A percentile compares a stretch with the other conserved stretches of the same genome.
phyloP scores from a whole-genome alignment of 2,113 vertebrate species.

The Prietella phreatophila region DNA sequence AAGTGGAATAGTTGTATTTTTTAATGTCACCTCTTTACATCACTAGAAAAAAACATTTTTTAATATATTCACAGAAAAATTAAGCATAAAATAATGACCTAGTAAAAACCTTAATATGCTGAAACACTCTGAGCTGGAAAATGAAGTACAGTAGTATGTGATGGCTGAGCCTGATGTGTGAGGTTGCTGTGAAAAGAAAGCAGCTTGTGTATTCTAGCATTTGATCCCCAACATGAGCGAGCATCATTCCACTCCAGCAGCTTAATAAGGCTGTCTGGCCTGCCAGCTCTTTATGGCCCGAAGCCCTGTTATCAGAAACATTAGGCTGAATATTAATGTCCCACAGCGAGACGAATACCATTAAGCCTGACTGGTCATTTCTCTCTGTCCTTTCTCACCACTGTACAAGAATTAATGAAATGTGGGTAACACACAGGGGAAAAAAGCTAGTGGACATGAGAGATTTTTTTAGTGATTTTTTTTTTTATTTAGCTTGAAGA shows the following conservation, averaged over 20 bases:
- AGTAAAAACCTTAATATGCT: neutral
- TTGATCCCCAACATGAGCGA: slow-evolving; percentile 65
- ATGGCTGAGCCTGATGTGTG: slow-evolving; percentile 61
- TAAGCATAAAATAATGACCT: neutral
- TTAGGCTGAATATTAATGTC: slow-evolving; percentile 99
- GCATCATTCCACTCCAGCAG: slow-evolving; percentile 77
- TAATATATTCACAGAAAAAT: neutral
- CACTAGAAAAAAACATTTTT: neutral
- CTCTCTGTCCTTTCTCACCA: slow-evolving; percentile 90
- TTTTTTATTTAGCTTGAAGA: slow-evolving; percentile 54
- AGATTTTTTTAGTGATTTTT: slow-evolving; percentile 48
- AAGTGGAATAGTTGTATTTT: neutral
- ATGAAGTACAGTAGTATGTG: slow-evolving; percentile 46
- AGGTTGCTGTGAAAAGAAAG: slow-evolving; percentile 59
- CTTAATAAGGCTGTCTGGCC: slow-evolving; percentile 77
- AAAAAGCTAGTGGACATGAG: slow-evolving; percentile 51
- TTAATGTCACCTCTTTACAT: neutral
- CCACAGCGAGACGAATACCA: slow-evolving; percentile 93
- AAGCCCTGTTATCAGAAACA: slow-evolving; percentile 98
- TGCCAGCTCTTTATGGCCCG: slow-evolving; percentile 85
- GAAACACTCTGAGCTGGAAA: slow-evolving; percentile 40
- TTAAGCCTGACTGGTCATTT: slow-evolving; percentile 92
- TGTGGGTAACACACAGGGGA: slow-evolving; percentile 70
- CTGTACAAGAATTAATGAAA: slow-evolving; percentile 96
- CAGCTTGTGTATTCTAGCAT: slow-evolving; percentile 69